Evolutionary conservation across 2,888 invertebrate genomes (phyloP), one percentile per base, ranked within the genome.

Genomic region (Hedya salicella): DNA sequence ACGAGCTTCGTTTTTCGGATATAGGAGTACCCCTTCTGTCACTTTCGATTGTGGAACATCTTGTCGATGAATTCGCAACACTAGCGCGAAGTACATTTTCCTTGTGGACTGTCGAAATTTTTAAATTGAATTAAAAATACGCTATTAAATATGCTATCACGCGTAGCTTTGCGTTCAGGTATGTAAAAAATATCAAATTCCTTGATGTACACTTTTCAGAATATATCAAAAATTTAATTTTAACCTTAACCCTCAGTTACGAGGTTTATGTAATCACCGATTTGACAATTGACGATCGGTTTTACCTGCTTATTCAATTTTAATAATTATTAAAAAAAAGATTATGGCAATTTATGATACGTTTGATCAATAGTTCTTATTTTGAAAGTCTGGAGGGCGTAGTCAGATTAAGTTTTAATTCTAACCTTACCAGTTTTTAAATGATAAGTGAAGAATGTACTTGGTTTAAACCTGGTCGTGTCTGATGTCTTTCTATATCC

Each of bases 141-240:
- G 74, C 74, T 72, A 74, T 70, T 73, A 75, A 94, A 93, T 92
- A 95, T 95, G 95, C 88, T 95, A 83, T 95, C 95, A 76, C 94
- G 95, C 80, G 93, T 94, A 85, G 93, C 94, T 87, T 91, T 95
- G 87, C 93, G 95, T 85, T 92, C 95, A 92, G 94, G 95, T 95
- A 93, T 86, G 89, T 83, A 54, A 65, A 68, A 69, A 71, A 71
- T 60, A 69, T 42, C n/a, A 39, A 64, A 62, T 57, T 69, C 67
- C 53, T 30, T 62, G 59, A 52, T 61, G 36, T 25, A 21, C 6
- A 16, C 14, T 53, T 32, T 25, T 62, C 61, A 50, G 52, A 50
- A 65, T 69, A 39, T 69, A 70, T 39, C 63, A 59, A 44, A 68
- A 74, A 77, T 79, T 78, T 71, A 49, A 67, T 68, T 75, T 72